Evolutionary conservation across 2,113 vertebrate genomes (phyloP).

Genomic region (Emydura subglobosa): DNA sequence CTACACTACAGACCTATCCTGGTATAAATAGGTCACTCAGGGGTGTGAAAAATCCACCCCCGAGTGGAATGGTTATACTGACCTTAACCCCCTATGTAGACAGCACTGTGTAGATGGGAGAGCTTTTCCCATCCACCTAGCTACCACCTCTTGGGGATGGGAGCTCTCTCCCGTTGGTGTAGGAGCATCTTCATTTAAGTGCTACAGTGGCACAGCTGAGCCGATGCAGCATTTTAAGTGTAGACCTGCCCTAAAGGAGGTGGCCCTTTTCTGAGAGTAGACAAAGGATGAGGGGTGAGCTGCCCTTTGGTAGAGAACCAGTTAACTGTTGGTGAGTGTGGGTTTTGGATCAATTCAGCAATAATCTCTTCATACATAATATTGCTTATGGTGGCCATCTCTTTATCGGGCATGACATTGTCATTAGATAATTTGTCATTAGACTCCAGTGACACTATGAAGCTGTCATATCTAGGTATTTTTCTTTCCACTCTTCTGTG

Average conservation of each 20-base stretch:
- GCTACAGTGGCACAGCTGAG: too few species aligned
- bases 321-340: neutral
- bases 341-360: neutral
- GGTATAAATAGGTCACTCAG: neutral
- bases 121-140: too few species aligned
- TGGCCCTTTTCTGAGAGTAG: neutral
- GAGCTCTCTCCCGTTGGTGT: too few species aligned
- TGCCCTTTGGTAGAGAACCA: conserved; percentile 6
- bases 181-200: too few species aligned
- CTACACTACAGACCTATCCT: neutral
- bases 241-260: neutral
- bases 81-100: too few species aligned
- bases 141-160: too few species aligned
- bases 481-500: neutral
- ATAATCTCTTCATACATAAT: neutral
- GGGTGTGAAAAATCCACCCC: too few species aligned
- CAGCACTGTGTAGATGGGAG: too few species aligned
- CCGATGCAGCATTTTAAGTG: too few species aligned
- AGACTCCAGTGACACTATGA: neutral
- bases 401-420: neutral
- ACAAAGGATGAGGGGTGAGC: neutral
- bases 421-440: neutral
- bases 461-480: neutral
- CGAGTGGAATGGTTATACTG: too few species aligned
- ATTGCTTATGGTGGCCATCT: neutral